A percentile compares a stretch with the other conserved stretches of the same genome.
These are phyloP conservation scores for Sebastes kiyomatsui DNA, from an alignment of 2,797 vertebrate genomes.

Conservation along the genomic window DNA sequence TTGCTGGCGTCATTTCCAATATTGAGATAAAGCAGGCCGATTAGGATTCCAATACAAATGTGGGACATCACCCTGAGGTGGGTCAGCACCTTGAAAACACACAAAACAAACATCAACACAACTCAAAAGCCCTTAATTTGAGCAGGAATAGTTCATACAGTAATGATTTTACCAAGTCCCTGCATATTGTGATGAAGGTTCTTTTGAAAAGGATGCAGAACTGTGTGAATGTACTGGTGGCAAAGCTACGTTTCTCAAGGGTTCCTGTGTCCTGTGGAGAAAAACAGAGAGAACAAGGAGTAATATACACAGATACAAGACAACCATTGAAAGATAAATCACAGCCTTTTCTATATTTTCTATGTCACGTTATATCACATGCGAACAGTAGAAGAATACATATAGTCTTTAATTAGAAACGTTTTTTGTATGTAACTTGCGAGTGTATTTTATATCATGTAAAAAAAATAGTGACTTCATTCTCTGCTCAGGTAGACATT, in stretches of 20 bases:
- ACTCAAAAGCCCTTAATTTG: background rate
- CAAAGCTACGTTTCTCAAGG: constrained; percentile 95
- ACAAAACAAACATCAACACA: background rate
- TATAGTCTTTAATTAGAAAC: background rate
- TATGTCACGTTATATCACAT: background rate
- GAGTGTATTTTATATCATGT: background rate
- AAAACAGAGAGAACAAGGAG: background rate
- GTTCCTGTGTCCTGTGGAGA: constrained; percentile 83
- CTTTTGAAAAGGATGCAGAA: constrained; percentile 98
- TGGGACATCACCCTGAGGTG: constrained; percentile 97
- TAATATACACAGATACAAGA: background rate
- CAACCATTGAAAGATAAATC: background rate
- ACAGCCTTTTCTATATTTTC: background rate
- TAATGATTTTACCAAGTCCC: constrained; percentile 87
- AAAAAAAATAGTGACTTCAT: background rate
- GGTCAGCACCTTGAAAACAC: constrained; percentile 89
- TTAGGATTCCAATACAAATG: constrained; percentile 92
- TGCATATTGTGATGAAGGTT: constrained; percentile 93
- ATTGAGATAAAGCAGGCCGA: constrained; percentile 96
- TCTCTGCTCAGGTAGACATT: too few species aligned
- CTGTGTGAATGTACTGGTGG: constrained; percentile 94
- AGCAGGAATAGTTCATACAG: background rate
- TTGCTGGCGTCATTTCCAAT: constrained; percentile 97
- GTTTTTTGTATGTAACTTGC: background rate
- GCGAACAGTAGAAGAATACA: background rate